Percentiles rank a stretch among this genome's conserved stretches.
These are phyloP conservation scores for Pandemis corylana DNA, from an alignment of 2,888 invertebrate species.

Conservation along the genomic window DNA sequence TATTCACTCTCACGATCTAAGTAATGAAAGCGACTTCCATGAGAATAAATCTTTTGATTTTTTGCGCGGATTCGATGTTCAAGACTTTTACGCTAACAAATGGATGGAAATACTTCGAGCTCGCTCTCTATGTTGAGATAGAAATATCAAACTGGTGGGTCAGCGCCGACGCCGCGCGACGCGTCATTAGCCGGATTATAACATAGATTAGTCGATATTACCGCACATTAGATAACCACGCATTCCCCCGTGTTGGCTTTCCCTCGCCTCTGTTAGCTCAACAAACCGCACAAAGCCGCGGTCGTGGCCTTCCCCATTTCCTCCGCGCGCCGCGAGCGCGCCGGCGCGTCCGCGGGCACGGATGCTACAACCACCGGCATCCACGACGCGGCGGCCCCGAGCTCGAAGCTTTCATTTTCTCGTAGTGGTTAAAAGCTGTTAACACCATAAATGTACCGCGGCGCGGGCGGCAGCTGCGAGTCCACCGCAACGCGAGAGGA, in stretches of 20 bases:
- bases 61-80: not conserved
- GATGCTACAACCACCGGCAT: slow-evolving; percentile 3
- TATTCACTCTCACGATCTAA: slow-evolving; percentile 4
- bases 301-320: not conserved
- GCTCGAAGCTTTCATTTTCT: slow-evolving; percentile 4
- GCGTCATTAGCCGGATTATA: not conserved
- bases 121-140: not conserved
- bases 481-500: not conserved
- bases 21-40: slow-evolving; percentile 19
- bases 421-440: slow-evolving; percentile 4
- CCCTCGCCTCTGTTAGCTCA: slow-evolving; percentile 9
- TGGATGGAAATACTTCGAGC: not conserved
- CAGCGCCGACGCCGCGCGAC: not conserved
- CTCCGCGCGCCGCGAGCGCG: not conserved
- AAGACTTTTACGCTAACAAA: not conserved
- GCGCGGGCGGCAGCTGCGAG: not conserved
- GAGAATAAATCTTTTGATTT: slow-evolving; percentile 12
- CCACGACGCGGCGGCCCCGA: not conserved
- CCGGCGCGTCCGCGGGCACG: not conserved
- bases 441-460: slow-evolving; percentile 10
- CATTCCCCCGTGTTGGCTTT: slow-evolving; percentile 17
- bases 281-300: slow-evolving; percentile 11
- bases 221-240: slow-evolving; percentile 31
- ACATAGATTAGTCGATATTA: slow-evolving; percentile 23
- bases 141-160: not conserved